Evolutionary conservation across 1,140 invertebrate species (phyloP).

Genomic region (Dendrolimus punctatus): DNA sequence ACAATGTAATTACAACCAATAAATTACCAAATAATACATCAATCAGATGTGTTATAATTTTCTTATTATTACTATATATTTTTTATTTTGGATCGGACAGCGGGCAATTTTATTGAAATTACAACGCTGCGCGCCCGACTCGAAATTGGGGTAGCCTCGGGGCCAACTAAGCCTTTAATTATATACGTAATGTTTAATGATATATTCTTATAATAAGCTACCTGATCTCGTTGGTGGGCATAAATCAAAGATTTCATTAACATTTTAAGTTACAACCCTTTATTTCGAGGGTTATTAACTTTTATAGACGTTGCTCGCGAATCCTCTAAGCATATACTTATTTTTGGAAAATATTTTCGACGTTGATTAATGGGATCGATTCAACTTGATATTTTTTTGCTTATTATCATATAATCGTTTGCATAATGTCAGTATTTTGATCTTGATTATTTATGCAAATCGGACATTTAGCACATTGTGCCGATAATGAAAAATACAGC

Average conservation of each 20-base stretch:
- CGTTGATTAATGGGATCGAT: conserved; percentile 58
- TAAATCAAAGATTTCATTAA: conserved; percentile 72
- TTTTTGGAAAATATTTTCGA: conserved; percentile 42
- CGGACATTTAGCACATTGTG: too few species aligned
- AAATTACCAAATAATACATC: conserved; percentile 71
- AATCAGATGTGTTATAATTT: conserved; percentile 71
- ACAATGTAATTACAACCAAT: conserved; percentile 68
- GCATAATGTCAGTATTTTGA: neutral
- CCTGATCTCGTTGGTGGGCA: conserved; percentile 54
- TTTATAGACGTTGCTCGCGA: conserved; percentile 34
- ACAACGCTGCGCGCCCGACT: conserved; percentile 40
- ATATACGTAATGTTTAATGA: conserved; percentile 70
- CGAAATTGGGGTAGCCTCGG: conserved; percentile 62
- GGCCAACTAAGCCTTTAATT: conserved; percentile 63
- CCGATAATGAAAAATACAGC: too few species aligned
- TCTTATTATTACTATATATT: conserved; percentile 34
- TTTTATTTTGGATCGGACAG: conserved; percentile 38
- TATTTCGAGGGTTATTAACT: conserved; percentile 54
- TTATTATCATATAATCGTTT: neutral
- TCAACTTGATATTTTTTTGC: conserved; percentile 10
- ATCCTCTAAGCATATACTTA: conserved; percentile 29
- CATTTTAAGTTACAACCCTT: conserved; percentile 60
- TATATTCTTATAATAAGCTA: conserved; percentile 69
- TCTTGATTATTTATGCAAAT: neutral
- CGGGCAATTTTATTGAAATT: conserved; percentile 67